These are phyloP conservation scores for Netelia melanura DNA, from an alignment of 2,888 invertebrate genomes.

Conservation along the genomic window DNA sequence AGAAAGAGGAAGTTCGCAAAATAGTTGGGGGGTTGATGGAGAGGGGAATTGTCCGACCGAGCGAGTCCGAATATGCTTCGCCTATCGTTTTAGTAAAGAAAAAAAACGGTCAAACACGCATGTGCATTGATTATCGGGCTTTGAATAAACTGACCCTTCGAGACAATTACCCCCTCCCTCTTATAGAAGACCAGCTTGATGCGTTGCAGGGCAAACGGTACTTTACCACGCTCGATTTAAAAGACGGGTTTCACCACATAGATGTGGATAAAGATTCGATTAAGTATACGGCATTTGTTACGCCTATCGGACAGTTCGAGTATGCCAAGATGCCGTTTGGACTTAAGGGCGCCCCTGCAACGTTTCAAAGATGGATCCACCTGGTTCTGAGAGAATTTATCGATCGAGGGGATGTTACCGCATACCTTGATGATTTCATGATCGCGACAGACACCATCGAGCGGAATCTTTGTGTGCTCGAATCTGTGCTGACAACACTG, in stretches of 20 bases:
- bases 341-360: slow-evolving; percentile 25
- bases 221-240: slow-evolving; percentile 54
- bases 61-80: slow-evolving; percentile 52
- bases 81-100: too few species aligned
- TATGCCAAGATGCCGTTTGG: slow-evolving; percentile 56
- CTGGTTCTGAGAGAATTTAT: slow-evolving; percentile 36
- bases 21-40: slow-evolving; percentile 32
- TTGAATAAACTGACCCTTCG: too few species aligned
- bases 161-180: slow-evolving; percentile 56
- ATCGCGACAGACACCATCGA: slow-evolving; percentile 60
- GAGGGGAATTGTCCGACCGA: slow-evolving; percentile 36
- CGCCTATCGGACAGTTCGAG: slow-evolving; percentile 63
- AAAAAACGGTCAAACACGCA: too few species aligned
- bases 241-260: background rate
- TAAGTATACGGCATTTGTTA: slow-evolving; percentile 45
- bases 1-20: slow-evolving; percentile 23
- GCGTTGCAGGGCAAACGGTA: slow-evolving; percentile 34
- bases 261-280: background rate
- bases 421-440: slow-evolving; percentile 66
- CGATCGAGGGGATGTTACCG: slow-evolving; percentile 41
- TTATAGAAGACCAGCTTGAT: slow-evolving; percentile 62
- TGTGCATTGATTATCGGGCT: too few species aligned
- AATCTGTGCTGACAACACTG: slow-evolving; percentile 44
- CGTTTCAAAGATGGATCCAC: slow-evolving; percentile 50
- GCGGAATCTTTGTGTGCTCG: slow-evolving; percentile 46